phyloP scores from a whole-genome alignment of 2,888 invertebrate species.

The Meiosimyza platycephala region DNA sequence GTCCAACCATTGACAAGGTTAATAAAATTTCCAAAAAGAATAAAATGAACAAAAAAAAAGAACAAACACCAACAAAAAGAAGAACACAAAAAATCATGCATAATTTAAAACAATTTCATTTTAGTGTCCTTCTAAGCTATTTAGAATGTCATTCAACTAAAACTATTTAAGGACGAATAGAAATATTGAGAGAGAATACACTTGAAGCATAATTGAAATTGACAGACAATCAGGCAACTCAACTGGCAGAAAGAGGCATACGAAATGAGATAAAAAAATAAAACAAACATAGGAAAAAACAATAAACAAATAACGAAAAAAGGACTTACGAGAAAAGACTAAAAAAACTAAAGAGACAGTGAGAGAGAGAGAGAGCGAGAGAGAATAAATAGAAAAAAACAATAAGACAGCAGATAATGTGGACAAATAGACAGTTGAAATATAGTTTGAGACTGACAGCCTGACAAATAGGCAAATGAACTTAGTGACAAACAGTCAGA shows the following conservation, averaged over 20 bases:
- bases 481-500: not conserved
- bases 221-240: not conserved
- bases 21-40: too few relatives aligned
- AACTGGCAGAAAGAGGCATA: conserved; percentile 1
- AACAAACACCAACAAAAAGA: too few relatives aligned
- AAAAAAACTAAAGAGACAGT: not conserved
- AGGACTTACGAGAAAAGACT: not conserved
- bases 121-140: not conserved
- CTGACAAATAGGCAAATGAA: not conserved
- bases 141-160: conserved; percentile 24
- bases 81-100: not conserved
- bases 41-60: too few relatives aligned
- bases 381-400: too few relatives aligned
- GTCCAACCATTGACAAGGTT: too few relatives aligned
- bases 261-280: conserved; percentile 2
- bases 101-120: conserved; percentile 8
- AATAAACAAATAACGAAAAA: conserved; percentile 10
- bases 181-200: not conserved
- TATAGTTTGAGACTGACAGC: not conserved
- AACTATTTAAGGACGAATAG: not conserved
- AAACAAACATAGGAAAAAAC: conserved; percentile 8
- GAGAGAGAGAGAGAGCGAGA: not conserved
- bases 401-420: too few relatives aligned
- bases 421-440: not conserved
- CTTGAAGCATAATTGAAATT: conserved; percentile 4